Conservation (phyloP, 2,797 vertebrate genomes). For the Hybognathus amarus region DNA sequence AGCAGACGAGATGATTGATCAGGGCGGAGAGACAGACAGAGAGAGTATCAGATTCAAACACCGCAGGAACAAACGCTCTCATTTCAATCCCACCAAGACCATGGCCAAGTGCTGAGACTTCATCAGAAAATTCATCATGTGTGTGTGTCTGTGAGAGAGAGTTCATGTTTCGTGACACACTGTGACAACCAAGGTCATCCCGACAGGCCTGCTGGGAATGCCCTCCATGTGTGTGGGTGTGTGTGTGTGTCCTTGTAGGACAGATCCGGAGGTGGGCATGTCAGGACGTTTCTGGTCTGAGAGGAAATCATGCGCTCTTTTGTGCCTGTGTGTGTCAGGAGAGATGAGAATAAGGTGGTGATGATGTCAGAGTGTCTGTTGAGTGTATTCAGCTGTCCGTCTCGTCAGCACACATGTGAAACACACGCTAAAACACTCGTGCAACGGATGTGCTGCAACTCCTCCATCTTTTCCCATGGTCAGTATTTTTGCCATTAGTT, state of each 20-base stretch:
- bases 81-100: background rate
- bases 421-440: background rate
- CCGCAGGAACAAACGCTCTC: background rate
- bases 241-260: constrained; percentile 16
- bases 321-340: constrained; percentile 17
- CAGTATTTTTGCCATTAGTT: background rate
- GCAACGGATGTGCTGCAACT: too few species aligned
- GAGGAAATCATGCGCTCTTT: constrained; percentile 24
- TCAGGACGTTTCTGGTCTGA: constrained; percentile 38
- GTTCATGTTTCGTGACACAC: constrained; percentile 23
- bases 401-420: background rate
- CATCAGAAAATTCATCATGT: constrained; percentile 30
- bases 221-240: constrained; percentile 4
- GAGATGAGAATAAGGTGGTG: constrained; percentile 26
- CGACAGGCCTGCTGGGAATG: constrained; percentile 14
- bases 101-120: background rate
- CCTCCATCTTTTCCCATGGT: background rate
- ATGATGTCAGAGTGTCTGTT: constrained; percentile 26
- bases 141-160: constrained; percentile 21
- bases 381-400: constrained; percentile 39
- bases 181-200: constrained; percentile 41
- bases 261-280: constrained; percentile 22
- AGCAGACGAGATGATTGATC: background rate
- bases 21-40: constrained; percentile 13
- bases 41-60: constrained; percentile 9